Percentiles rank a stretch among this genome's conserved stretches.
Evolutionary conservation across 2,888 invertebrate species (phyloP).

Genomic region (Agrotis clavis): DNA sequence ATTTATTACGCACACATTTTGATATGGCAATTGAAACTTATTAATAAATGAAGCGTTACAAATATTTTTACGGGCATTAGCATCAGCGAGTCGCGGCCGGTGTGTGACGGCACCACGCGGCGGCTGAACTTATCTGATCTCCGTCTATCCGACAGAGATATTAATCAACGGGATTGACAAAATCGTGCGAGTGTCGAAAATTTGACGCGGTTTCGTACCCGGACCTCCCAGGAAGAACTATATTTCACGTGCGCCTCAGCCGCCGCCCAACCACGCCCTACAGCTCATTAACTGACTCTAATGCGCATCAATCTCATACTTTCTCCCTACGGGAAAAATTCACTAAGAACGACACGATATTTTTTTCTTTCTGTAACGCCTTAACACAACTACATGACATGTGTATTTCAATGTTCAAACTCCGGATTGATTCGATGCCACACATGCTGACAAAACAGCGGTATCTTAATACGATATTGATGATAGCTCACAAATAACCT

Average conservation of each 20-base stretch:
- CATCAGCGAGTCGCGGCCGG: constrained; percentile 66
- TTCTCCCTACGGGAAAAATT: constrained; percentile 72
- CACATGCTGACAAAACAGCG: constrained; percentile 62
- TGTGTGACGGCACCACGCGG: constrained; percentile 68
- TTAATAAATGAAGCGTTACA: constrained; percentile 66
- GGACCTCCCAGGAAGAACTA: constrained; percentile 89
- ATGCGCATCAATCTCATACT: constrained; percentile 85
- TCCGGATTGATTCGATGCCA: constrained; percentile 50
- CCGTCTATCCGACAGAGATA: constrained; percentile 80
- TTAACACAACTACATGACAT: constrained; percentile 56
- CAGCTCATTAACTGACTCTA: constrained; percentile 88
- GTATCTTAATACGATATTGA: constrained; percentile 65
- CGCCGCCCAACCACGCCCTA: constrained; percentile 83
- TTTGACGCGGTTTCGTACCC: constrained; percentile 80
- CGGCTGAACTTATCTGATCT: constrained; percentile 79
- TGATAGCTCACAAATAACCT: constrained; percentile 65
- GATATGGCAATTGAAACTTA: constrained; percentile 64
- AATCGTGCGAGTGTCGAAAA: constrained; percentile 90
- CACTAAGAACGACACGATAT: constrained; percentile 56
- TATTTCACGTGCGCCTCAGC: constrained; percentile 85
- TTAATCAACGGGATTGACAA: constrained; percentile 88
- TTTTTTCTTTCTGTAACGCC: constrained; percentile 61
- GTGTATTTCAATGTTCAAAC: constrained; percentile 52
- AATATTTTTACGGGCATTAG: constrained; percentile 69
- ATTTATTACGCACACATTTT: constrained; percentile 59